A percentile compares a stretch with the other conserved stretches of the same genome.
Evolutionary conservation across 1,140 invertebrate species (phyloP).

Genomic region (Apis laboriosa): DNA sequence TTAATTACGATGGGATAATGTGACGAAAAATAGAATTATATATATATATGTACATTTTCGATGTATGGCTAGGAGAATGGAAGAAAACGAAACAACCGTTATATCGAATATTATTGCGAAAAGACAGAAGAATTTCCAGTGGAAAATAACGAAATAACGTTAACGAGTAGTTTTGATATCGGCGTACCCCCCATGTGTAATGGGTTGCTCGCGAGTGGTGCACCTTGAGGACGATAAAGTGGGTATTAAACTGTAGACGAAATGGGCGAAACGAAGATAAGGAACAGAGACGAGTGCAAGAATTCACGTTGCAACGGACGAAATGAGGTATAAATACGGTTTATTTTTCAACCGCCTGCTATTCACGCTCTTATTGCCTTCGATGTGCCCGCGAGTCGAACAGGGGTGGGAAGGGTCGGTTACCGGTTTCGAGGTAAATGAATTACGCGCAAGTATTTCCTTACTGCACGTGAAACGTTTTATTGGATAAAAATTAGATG

Average conservation of each 20-base stretch:
- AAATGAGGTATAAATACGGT: constrained; percentile 28
- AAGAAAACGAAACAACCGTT: too few species aligned
- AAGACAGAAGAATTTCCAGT: too few species aligned
- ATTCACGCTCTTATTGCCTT: constrained; percentile 24
- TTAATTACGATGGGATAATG: constrained; percentile 31
- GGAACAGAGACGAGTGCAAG: not conserved
- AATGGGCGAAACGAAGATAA: constrained; percentile 32
- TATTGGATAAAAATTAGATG: too few species aligned
- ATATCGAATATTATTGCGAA: too few species aligned
- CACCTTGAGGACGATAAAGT: constrained; percentile 13
- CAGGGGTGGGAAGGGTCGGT: too few species aligned
- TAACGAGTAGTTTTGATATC: constrained; percentile 40
- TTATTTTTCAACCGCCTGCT: constrained; percentile 19
- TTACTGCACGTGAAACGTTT: not conserved
- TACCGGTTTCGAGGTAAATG: not conserved
- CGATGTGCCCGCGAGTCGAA: not conserved
- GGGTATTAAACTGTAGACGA: constrained; percentile 36
- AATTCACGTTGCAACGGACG: constrained; percentile 1
- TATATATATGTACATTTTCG: not conserved
- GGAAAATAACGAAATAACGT: constrained; percentile 20
- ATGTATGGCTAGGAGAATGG: too few species aligned
- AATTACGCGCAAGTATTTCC: not conserved
- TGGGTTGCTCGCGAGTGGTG: constrained; percentile 2
- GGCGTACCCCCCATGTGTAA: not conserved
- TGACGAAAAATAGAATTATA: constrained; percentile 15